Evolutionary conservation across 2,797 vertebrate genomes (phyloP).

Genomic region (Poeciliopsis infans): DNA sequence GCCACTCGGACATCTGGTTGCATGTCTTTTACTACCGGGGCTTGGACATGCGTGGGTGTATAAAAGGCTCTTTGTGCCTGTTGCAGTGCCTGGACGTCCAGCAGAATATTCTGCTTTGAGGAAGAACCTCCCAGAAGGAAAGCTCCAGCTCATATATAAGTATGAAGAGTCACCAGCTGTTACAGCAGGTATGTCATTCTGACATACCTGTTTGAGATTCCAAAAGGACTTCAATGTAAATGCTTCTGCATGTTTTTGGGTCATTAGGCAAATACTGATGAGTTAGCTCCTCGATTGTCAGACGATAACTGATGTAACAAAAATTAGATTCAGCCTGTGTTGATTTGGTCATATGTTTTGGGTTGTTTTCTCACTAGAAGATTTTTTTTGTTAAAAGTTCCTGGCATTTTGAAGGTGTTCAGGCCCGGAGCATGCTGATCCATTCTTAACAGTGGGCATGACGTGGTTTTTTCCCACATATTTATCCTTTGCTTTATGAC

Average conservation of each 20-base stretch:
- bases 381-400: not conserved
- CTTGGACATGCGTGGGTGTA: constrained; percentile 68
- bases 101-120: constrained; percentile 43
- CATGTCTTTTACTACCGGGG: constrained; percentile 55
- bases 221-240: constrained; percentile 27
- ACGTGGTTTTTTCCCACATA: not conserved
- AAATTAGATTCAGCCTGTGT: not conserved
- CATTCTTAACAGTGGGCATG: not conserved
- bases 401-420: not conserved
- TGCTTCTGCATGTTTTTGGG: not conserved
- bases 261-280: not conserved
- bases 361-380: not conserved
- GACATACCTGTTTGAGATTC: constrained; percentile 42
- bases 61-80: constrained; percentile 76
- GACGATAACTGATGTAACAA: not conserved
- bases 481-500: not conserved
- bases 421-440: not conserved
- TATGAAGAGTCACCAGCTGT: constrained; percentile 55
- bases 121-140: constrained; percentile 41
- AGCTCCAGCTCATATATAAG: constrained; percentile 28
- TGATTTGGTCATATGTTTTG: not conserved
- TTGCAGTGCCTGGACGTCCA: constrained; percentile 56
- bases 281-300: not conserved
- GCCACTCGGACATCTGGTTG: constrained; percentile 75
- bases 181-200: constrained; percentile 36